A percentile compares a stretch with the other conserved stretches of the same genome.
Evolutionary conservation across 2,888 invertebrate genomes (phyloP).

Genomic region (Archaeoteleia sp.): DNA sequence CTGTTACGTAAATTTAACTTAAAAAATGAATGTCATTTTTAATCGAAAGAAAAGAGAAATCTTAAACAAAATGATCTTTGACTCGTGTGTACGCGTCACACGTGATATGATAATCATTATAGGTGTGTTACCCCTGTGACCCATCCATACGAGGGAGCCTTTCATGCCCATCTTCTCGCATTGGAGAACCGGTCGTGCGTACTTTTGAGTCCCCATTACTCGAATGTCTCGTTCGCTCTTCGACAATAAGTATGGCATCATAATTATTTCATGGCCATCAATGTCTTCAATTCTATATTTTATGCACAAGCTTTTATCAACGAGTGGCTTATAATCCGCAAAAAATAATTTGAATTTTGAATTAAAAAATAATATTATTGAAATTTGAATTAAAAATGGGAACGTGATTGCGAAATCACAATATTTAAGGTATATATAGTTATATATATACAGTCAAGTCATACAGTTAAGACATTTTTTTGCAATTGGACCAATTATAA

Average conservation of each 20-base stretch:
- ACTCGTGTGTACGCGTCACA: constrained; percentile 11
- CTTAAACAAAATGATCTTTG: not conserved
- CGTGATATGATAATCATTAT: constrained; percentile 37
- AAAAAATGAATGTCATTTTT: not conserved
- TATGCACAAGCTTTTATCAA: not conserved
- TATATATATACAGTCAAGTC: no score
- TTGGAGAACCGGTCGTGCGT: constrained; percentile 43
- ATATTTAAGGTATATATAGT: no score
- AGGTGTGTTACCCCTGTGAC: constrained; percentile 28
- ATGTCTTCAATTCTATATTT: constrained; percentile 22
- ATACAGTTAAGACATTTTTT: no score
- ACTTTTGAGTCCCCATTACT: constrained; percentile 27
- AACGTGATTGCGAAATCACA: no score
- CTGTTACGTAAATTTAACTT: no score
- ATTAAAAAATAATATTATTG: no score
- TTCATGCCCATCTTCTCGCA: constrained; percentile 5
- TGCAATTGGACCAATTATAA: no score
- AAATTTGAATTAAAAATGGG: no score
- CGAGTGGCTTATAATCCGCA: not conserved
- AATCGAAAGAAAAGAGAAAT: not conserved
- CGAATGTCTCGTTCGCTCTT: constrained; percentile 35
- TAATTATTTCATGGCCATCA: constrained; percentile 44
- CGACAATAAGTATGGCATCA: constrained; percentile 40
- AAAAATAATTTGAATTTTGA: no score
- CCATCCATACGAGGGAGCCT: not conserved